Evolutionary conservation across 2,888 invertebrate species (phyloP), one percentile per base, ranked within the genome.

Genomic region (Pardosa pseudoannulata): DNA sequence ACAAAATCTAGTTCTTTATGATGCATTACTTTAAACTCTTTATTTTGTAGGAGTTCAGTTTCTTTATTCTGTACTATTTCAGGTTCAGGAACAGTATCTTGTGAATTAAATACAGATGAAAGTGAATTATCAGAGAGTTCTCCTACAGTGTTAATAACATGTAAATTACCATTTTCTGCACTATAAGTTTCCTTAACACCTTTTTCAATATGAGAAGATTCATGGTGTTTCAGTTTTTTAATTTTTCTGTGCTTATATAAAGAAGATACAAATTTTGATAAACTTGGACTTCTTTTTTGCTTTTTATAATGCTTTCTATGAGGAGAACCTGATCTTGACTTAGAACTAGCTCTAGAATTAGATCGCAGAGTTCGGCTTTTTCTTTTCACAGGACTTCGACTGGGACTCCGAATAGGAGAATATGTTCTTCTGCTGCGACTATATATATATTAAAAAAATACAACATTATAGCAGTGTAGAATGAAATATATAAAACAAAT

Each of bases 101-200:
- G 79, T 6, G 79, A 41, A 74, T 68, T 79, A 36, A 85, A 73
- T 29, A 73, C 79, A 2, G 83, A 85, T 16, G 85, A 85, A 27
- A 78, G 6, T 9, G 85, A 85, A 62, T 79, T 79, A 73, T 76
- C 76, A 1, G 79, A 73, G n/a, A 73, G 78, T 13, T 46, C 76
- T 31, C 50, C 36, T n/a, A n/a, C 13, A 29, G 23, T 27, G 3
- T 41, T 29, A 46, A n/a, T 6, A 29, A 31, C 28, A 68, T 28
- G 29, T 1, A 56, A 31, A 65, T 16, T 79, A 13, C 83, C 83
- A 83, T 83, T 83, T 76, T 96, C 91, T 96, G 95, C 90, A 97
- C 96, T 93, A 16, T 2, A n/a, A 39, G 72, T 83, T 16, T 28
- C 23, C 11, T 65, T 46, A 23, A 76, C 41, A 29, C 78, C 83